phyloP scores from a whole-genome alignment of 2,797 vertebrate genomes.

The Capromys pilorides region DNA sequence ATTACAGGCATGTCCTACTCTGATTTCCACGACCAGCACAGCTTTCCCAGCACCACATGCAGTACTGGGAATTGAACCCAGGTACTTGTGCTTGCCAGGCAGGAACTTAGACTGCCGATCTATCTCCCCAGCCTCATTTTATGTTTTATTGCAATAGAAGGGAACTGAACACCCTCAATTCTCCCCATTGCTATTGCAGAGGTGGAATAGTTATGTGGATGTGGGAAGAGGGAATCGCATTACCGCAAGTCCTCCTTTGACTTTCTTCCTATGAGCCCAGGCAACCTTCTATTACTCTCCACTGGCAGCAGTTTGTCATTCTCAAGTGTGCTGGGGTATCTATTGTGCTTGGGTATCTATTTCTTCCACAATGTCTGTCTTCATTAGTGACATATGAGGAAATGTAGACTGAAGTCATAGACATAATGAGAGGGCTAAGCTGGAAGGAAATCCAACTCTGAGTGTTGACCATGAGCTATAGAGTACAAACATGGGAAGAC shows the following conservation, averaged over 20 bases:
- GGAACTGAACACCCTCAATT: not conserved
- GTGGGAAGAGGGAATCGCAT: fast-evolving
- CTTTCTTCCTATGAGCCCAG: not conserved
- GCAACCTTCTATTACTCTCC: not conserved
- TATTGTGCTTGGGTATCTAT: conserved; percentile 44
- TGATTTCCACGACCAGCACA: too few species aligned
- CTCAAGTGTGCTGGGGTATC: conserved; percentile 1
- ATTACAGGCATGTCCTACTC: too few species aligned
- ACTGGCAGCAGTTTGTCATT: not conserved
- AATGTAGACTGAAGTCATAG: not conserved
- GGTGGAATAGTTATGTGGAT: not conserved
- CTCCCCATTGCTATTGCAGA: not conserved
- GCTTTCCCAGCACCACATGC: too few species aligned
- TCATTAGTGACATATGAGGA: not conserved
- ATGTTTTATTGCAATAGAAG: not conserved
- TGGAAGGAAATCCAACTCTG: not conserved
- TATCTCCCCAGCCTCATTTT: not conserved
- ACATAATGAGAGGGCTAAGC: not conserved
- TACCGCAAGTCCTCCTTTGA: not conserved
- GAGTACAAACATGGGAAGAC: not conserved
- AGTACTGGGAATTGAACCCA: too few species aligned
- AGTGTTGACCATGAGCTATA: not conserved
- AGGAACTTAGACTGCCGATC: too few species aligned
- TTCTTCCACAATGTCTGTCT: not conserved
- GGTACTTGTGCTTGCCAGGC: too few species aligned